Conservation (phyloP, 2,888 invertebrate genomes). For the Ptychoptera contaminata region DNA sequence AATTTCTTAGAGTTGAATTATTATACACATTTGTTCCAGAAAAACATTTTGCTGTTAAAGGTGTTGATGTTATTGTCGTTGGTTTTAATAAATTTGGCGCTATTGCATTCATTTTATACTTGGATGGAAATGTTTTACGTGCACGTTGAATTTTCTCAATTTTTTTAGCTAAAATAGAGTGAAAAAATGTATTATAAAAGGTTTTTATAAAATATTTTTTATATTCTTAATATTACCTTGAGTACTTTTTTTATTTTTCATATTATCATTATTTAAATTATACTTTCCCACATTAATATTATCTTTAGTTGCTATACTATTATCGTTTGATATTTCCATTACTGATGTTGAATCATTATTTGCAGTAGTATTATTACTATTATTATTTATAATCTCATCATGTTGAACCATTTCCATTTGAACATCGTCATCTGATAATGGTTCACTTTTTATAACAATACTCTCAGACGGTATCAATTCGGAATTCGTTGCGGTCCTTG, state of each 20-base stretch:
- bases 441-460: slow-evolving; percentile 23
- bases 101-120: slow-evolving; percentile 9
- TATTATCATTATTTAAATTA: too few relatives aligned
- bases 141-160: slow-evolving; percentile 16
- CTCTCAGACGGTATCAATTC: neutral
- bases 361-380: neutral
- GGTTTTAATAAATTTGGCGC: neutral
- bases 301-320: slow-evolving; percentile 4
- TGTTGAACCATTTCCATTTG: neutral
- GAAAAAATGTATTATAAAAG: too few relatives aligned
- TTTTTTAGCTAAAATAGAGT: too few relatives aligned
- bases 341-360: slow-evolving; percentile 1
- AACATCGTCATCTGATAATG: slow-evolving; percentile 18
- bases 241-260: too few relatives aligned
- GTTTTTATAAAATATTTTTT: too few relatives aligned
- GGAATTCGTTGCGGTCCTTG: neutral
- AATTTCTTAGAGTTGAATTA: slow-evolving; percentile 9
- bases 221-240: too few relatives aligned
- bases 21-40: neutral
- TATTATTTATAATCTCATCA: neutral
- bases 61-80: neutral
- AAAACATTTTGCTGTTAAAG: neutral
- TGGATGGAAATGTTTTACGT: slow-evolving; percentile 27
- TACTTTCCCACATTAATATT: too few relatives aligned
- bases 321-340: slow-evolving; percentile 3